Evolutionary conservation across 2,113 vertebrate species (phyloP).

Genomic region (Forbesichthys agassizii): DNA sequence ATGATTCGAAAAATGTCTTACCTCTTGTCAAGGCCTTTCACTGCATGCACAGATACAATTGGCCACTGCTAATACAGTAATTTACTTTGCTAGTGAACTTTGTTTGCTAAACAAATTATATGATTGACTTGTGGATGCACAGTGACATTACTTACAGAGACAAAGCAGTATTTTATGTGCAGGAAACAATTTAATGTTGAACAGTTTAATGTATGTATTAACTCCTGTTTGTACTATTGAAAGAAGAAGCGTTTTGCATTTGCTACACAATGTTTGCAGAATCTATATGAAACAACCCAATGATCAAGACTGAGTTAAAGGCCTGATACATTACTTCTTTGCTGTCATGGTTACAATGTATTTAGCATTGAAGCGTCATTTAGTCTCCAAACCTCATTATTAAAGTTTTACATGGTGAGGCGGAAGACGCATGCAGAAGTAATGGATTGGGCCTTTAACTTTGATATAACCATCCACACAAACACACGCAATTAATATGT

Average conservation of each 20-base stretch:
- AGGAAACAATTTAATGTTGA: too few relatives aligned
- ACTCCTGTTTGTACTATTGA: slow-evolving; percentile 10
- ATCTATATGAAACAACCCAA: slow-evolving; percentile 1
- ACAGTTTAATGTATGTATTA: slow-evolving; percentile 25
- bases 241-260: background rate
- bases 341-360: too few relatives aligned
- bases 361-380: too few relatives aligned
- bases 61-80: slow-evolving; percentile 16
- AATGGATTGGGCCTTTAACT: too few relatives aligned
- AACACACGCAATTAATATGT: too few relatives aligned
- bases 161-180: slow-evolving; percentile 28
- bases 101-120: background rate
- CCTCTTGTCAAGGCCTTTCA: slow-evolving; percentile 61
- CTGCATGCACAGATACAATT: slow-evolving; percentile 74
- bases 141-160: slow-evolving; percentile 17
- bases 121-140: slow-evolving; percentile 14
- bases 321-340: too few relatives aligned
- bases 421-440: too few relatives aligned
- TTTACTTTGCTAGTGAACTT: background rate
- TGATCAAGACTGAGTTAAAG: too few relatives aligned
- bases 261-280: slow-evolving; percentile 11
- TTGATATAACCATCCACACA: too few relatives aligned
- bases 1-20: slow-evolving; percentile 10
- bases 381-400: too few relatives aligned
- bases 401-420: too few relatives aligned